A percentile compares a stretch with the other conserved stretches of the same genome.
Conservation (phyloP, 1,140 invertebrate genomes). For the Cydia pomonella region DNA sequence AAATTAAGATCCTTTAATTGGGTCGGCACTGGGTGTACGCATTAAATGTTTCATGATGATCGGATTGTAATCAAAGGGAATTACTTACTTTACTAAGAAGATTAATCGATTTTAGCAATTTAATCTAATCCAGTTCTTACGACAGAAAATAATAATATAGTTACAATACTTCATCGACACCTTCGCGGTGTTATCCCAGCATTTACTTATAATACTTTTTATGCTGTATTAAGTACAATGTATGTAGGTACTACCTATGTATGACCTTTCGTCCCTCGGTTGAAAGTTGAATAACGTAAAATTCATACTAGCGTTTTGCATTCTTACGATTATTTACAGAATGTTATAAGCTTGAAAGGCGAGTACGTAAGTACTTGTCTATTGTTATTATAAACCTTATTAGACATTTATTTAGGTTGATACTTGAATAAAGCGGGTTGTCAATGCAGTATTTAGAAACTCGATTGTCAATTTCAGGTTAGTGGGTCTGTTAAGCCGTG, state of each 20-base stretch:
- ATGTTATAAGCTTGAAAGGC: neutral
- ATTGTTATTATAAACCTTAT: neutral
- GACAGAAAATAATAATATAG: too few relatives aligned
- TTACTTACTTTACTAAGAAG: too few relatives aligned
- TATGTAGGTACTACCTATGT: too few relatives aligned
- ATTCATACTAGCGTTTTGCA: neutral
- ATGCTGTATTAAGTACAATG: too few relatives aligned
- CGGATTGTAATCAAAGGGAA: too few relatives aligned
- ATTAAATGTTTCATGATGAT: neutral
- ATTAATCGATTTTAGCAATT: too few relatives aligned
- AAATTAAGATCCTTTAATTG: conserved; percentile 29
- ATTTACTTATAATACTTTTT: too few relatives aligned
- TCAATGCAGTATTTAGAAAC: neutral
- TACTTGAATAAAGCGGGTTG: neutral
- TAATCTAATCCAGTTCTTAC: too few relatives aligned
- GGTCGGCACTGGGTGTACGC: too few relatives aligned
- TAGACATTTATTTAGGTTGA: neutral
- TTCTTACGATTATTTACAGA: neutral
- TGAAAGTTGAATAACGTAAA: neutral
- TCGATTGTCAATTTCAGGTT: conserved; percentile 20
- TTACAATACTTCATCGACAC: too few relatives aligned
- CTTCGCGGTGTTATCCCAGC: too few relatives aligned
- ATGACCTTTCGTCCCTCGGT: neutral
- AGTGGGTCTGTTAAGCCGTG: conserved; percentile 37
- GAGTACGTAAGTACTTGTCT: neutral